A percentile compares a stretch with the other conserved stretches of the same genome.
Evolutionary conservation across 2,888 invertebrate species (phyloP).

Genomic region (Lacanobia oleracea): DNA sequence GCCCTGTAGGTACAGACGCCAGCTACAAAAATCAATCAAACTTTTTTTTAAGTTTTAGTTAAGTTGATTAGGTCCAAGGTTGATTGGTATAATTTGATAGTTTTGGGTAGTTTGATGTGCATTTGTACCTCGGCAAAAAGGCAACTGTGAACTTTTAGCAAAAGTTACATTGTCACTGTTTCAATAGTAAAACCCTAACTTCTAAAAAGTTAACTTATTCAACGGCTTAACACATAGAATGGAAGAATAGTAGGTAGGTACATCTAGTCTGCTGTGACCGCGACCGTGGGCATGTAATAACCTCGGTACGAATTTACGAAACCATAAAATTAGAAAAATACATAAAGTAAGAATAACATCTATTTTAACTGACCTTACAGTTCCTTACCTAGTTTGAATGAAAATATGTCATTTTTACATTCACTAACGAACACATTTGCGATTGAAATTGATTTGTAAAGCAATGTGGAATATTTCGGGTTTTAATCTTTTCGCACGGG

Average conservation of each 20-base stretch:
- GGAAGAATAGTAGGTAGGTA: neutral
- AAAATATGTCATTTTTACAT: neutral
- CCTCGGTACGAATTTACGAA: slow-evolving; percentile 15
- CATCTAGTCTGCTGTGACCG: slow-evolving; percentile 12
- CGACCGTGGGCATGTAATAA: slow-evolving; percentile 28
- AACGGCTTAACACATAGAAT: too few species aligned
- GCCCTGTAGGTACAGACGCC: too few species aligned
- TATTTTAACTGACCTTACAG: slow-evolving; percentile 11
- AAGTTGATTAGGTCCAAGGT: too few species aligned
- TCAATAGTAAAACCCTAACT: neutral
- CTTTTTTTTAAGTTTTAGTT: too few species aligned
- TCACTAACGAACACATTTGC: neutral
- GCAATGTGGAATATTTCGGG: too few species aligned
- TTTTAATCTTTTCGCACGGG: too few species aligned
- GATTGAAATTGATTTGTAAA: too few species aligned
- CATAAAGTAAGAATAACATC: slow-evolving; percentile 35
- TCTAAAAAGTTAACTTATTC: too few species aligned
- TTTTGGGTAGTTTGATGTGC: too few species aligned
- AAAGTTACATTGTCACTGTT: neutral
- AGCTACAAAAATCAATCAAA: too few species aligned
- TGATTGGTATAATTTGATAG: too few species aligned
- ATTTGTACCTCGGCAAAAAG: too few species aligned
- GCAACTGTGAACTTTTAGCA: neutral
- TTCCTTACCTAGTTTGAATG: neutral
- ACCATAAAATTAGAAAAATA: slow-evolving; percentile 46